These are phyloP conservation scores for Oryzias dopingdopingensis DNA, from an alignment of 2,797 vertebrate species.

Conservation along the genomic window DNA sequence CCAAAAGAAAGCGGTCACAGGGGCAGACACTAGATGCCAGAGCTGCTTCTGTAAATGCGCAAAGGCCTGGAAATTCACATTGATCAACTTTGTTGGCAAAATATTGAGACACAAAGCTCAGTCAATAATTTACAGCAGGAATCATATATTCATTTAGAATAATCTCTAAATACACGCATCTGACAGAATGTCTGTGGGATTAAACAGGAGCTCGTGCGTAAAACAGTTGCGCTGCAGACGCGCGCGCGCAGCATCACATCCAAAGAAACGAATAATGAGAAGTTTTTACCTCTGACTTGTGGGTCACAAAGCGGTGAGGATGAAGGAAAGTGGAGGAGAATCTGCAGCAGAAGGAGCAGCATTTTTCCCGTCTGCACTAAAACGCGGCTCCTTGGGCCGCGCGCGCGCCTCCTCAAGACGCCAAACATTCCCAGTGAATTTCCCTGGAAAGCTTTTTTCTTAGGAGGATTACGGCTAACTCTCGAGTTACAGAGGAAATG, in stretches of 20 bases:
- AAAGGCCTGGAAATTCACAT: slow-evolving; percentile 3
- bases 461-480: slow-evolving; percentile 66
- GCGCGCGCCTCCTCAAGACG: slow-evolving; percentile 12
- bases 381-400: too few relatives aligned
- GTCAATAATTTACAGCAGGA: slow-evolving; percentile 2
- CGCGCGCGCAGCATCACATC: not conserved
- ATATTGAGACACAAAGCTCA: too few relatives aligned
- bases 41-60: slow-evolving; percentile 39
- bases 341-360: slow-evolving; percentile 61
- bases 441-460: slow-evolving; percentile 38
- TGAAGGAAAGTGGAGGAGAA: slow-evolving; percentile 49
- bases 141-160: slow-evolving; percentile 3
- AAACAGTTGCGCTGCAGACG: slow-evolving; percentile 5
- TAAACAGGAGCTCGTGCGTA: too few relatives aligned
- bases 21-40: slow-evolving; percentile 73
- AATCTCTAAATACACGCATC: not conserved
- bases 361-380: slow-evolving; percentile 20
- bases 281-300: slow-evolving; percentile 77
- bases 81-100: not conserved
- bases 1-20: slow-evolving; percentile 18
- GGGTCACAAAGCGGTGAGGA: slow-evolving; percentile 72
- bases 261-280: not conserved
- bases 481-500: slow-evolving; percentile 64
- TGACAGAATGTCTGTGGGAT: not conserved
- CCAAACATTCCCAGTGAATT: slow-evolving; percentile 29